Evolutionary conservation across 2,888 invertebrate species (phyloP), one percentile per base, ranked within the genome.

Genomic region (Phortica magna): DNA sequence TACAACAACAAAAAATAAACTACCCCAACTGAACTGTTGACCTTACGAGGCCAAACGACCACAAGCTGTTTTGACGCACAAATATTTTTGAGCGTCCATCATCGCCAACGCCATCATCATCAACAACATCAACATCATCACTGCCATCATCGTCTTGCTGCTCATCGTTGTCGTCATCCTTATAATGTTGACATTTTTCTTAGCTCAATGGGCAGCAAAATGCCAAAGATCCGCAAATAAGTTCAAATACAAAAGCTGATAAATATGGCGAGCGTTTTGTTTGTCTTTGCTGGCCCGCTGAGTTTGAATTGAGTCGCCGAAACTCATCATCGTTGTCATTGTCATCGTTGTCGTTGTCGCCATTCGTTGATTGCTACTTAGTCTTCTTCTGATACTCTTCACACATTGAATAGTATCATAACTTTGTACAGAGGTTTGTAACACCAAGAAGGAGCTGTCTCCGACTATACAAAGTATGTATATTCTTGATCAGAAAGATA

Each of bases 121-220:
- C 43, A 57, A 17, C 72, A 74, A 68, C 43, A 75, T 75, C 77
- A 76, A 64, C 83, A 78, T 76, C 84, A 84, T 81, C 80, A 82
- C 17, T 22, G 17, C 19, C n/a, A 7, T 61, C 61, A 22, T 22
- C 22, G 22, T 61, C 19, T 7, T 55, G 6, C n/a, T 61, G 17
- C 19, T 19, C 61, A 22, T 53, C 74, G 70, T 79, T 82, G 82
- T 89, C 89, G 89, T 19, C 61, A 22, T 53, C 74, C 70, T 79
- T 82, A 83, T 89, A 88, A 89, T 88, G 83, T 85, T 89, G 84
- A 85, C 84, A 89, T 87, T 89, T 84, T 83, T 84, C 75, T 78
- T 79, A 83, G 80, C 83, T 89, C 88, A 85, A 82, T 85, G 85
- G 83, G 80, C 89, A 83, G 77, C 81, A 78, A 78, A 82, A 83